Base-by-base conservation (phyloP, 2,113 vertebrate species). In the Microcebus ravelobensis region DNA sequence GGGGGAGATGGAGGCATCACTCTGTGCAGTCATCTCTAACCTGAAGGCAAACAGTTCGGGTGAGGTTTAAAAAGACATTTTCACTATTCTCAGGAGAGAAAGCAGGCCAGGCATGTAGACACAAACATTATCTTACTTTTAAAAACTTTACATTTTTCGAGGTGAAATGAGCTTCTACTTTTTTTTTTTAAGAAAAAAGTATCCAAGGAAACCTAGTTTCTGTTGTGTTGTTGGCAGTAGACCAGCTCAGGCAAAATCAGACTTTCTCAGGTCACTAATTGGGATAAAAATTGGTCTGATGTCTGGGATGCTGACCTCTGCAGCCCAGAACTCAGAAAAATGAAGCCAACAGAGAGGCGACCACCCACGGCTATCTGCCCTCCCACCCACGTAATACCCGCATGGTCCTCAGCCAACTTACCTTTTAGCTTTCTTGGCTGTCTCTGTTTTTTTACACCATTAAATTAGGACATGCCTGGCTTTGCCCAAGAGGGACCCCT, bases 351-450 rank as follows among this genome's bases (percentile, higher is more conserved):
- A 21, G 5, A 71, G 48, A n/a, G 39, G 10, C 0, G 1, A 11
- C 8, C 57, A 13, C 31, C 8, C 57, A 13, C 31, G 23, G 12
- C 27, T 2, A 5, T 20, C 27, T 2, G 15, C 39, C 14, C 20
- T n/a, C 17, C 29, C n/a, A 50, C 6, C 14, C n/a, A 25, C 5
- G 11, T 0, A 39, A 7, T 20, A 27, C 39, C 3, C 25, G 25
- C 3, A 0, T 5, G 29, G 17, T 5, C 23, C 17, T 2, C 5
- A 2, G 76, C 29, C 31, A 23, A n/a, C 1, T 5, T 17, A 3
- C 1, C 50, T 23, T 0, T 50, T 11, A 0, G 55, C 61, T 68
- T 36, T 61, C 36, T 15, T 2, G 25, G 29, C 36, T 20, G 3
- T n/a, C 12, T 48, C 15, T 52, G 14, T 39, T 36, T 12, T 48